phyloP scores from a whole-genome alignment of 2,797 vertebrate genomes.

The Euphonia xanthogaster region DNA sequence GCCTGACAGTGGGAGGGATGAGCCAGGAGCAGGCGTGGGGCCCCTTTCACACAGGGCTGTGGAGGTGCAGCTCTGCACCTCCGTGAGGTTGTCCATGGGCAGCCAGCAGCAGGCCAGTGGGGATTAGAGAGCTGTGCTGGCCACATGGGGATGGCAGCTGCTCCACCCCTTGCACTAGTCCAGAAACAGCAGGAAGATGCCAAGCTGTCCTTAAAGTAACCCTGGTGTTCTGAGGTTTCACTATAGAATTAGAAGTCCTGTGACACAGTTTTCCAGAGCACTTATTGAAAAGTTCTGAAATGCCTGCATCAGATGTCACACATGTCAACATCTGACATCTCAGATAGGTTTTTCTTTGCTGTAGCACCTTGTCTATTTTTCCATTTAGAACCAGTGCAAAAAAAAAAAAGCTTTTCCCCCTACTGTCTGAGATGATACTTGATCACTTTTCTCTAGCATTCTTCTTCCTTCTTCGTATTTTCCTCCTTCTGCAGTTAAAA shows the following conservation, averaged over 20 bases:
- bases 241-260: neutral
- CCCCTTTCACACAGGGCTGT: neutral
- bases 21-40: neutral
- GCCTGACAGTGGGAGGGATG: neutral
- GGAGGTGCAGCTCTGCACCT: accelerated
- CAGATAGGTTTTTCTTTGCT: neutral
- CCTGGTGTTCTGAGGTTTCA: neutral
- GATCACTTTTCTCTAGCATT: neutral
- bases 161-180: neutral
- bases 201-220: neutral
- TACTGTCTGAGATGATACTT: neutral
- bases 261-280: neutral
- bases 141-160: neutral
- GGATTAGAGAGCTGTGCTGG: accelerated
- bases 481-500: neutral
- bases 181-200: neutral
- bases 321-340: neutral
- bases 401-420: accelerated
- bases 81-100: accelerated
- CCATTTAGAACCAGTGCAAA: neutral
- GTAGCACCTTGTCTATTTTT: neutral
- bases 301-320: neutral
- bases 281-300: neutral
- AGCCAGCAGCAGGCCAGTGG: neutral
- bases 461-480: neutral